A percentile compares a stretch with the other conserved stretches of the same genome.
Evolutionary conservation across 1,140 invertebrate genomes (phyloP).

Genomic region (Neodiprion pinetum): DNA sequence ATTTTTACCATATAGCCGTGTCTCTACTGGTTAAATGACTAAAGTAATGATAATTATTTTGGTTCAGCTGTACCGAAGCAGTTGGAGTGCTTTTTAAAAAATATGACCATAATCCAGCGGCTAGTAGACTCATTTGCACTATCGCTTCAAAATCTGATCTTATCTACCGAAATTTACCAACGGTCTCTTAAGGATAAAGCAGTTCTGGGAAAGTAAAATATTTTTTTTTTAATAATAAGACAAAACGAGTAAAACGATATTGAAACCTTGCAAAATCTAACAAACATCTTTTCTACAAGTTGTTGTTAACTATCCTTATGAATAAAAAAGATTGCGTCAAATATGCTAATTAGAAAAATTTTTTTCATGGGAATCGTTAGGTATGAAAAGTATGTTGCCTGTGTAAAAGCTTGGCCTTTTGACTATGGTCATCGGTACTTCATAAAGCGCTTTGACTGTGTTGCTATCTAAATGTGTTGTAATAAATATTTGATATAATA

Average conservation of each 20-base stretch:
- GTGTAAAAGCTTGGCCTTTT: not conserved
- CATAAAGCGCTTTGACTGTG: conserved; percentile 1
- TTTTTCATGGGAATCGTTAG: too few relatives aligned
- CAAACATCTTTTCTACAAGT: too few relatives aligned
- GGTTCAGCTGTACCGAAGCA: not conserved
- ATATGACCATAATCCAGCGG: conserved; percentile 46
- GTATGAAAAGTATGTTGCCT: too few relatives aligned
- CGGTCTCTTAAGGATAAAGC: too few relatives aligned
- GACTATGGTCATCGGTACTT: not conserved
- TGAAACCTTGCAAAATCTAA: too few relatives aligned
- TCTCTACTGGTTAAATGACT: conserved; percentile 6
- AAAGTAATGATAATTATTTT: conserved; percentile 1
- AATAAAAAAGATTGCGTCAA: too few relatives aligned
- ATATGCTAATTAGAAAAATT: too few relatives aligned
- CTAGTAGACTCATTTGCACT: conserved; percentile 30
- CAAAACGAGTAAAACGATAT: too few relatives aligned
- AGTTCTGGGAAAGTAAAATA: too few relatives aligned
- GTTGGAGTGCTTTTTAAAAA: conserved; percentile 6
- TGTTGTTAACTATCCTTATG: too few relatives aligned
- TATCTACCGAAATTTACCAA: too few relatives aligned
- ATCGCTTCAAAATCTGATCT: not conserved
- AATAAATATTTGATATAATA: not conserved
- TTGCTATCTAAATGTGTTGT: not conserved
- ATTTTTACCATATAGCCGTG: conserved; percentile 22
- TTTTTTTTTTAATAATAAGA: too few relatives aligned